Evolutionary conservation across 2,797 vertebrate species (phyloP), one percentile per base, ranked within the genome.

Genomic region (Tangara arthus): DNA sequence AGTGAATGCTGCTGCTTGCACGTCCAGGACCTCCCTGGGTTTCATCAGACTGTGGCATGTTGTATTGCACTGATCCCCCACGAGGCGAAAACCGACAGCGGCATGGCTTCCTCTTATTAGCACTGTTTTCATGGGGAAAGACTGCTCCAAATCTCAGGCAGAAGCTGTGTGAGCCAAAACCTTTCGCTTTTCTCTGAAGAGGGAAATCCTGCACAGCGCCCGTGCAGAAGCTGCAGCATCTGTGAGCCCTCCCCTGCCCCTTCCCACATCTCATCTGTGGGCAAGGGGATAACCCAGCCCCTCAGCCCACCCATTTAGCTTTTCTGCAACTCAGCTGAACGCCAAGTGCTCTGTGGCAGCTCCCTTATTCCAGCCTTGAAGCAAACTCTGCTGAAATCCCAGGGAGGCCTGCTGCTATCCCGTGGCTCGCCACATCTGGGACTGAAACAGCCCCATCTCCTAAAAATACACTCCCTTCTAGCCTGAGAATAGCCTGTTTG

Each of bases 1-100:
- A 8, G 34, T 0, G 1, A 87, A 12, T 11, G 34, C 47, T 0
- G 1, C 35, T 39, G 50, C 42, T 83, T 2, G 0, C 12, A 11
- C 1, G 6, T 7, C 37, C 60, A 60, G 39, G 23, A 69, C 16
- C 39, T 55, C 35, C 56, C 7, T 2, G 4, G 23, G 27, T 76
- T 77, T 75, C 69, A 68, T 47, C 22, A 34, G 57, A 55, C 18
- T 0, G 20, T 46, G 52, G 21, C 30, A 55, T 4, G 32, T 10
- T 23, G 53, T n/a, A 55, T 34, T n/a, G 32, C 32, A n/a, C 32
- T n/a, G 53, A n/a, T 55, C 32, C 53, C 32, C 21, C 32, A 10
- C 32, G 9, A 55, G 53, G 32, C 9, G 6, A 55, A 55, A 23
- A 15, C 21, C 21, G 21, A 23, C 53, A 55, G 53, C 14, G 9